Evolutionary conservation across 2,113 vertebrate species (phyloP).

Genomic region (Fregetta grallaria): DNA sequence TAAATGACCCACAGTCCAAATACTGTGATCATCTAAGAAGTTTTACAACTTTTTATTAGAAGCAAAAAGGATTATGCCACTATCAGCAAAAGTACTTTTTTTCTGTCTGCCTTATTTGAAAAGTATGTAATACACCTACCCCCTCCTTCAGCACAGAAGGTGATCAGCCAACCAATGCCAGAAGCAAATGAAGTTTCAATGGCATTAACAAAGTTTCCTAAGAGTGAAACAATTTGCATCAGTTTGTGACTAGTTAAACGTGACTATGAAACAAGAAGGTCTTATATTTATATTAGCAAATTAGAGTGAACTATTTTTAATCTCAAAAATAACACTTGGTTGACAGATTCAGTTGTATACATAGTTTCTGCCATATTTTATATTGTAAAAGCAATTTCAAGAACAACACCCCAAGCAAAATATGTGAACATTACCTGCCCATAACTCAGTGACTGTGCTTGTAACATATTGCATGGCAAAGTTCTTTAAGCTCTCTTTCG

Average conservation of each 20-base stretch:
- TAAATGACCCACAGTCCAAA: background rate
- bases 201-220: slow-evolving; percentile 90
- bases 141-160: slow-evolving; percentile 88
- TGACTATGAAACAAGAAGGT: background rate
- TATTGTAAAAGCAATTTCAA: background rate
- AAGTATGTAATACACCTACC: slow-evolving; percentile 75
- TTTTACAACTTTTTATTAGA: background rate
- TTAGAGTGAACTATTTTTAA: background rate
- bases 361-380: background rate
- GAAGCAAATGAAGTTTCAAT: slow-evolving; percentile 86
- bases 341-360: background rate
- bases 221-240: slow-evolving; percentile 37
- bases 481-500: slow-evolving; percentile 81
- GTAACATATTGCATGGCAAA: slow-evolving; percentile 93
- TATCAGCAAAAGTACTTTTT: background rate
- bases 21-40: background rate
- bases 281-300: background rate
- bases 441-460: slow-evolving; percentile 85
- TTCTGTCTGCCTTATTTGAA: background rate
- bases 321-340: background rate
- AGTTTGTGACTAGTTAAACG: background rate
- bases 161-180: slow-evolving; percentile 89
- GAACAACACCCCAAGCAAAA: background rate
- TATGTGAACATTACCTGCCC: slow-evolving; percentile 84
- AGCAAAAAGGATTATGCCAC: background rate